Evolutionary conservation across 2,797 vertebrate genomes (phyloP).

Genomic region (Spinibarbus caldwelli): DNA sequence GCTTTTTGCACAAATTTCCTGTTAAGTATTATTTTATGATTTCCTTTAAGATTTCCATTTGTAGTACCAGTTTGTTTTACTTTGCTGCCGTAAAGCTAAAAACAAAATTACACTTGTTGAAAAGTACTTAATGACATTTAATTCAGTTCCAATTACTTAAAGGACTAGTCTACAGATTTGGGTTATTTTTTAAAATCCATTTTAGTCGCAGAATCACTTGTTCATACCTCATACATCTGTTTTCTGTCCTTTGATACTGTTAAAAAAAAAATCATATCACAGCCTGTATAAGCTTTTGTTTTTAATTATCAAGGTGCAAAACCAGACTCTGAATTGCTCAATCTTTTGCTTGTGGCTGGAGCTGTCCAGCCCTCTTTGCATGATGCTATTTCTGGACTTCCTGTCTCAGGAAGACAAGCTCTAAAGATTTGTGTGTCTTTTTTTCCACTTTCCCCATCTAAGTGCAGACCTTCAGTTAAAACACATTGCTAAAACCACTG

Average conservation of each 20-base stretch:
- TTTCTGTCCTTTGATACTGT: neutral
- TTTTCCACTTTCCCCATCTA: conserved; percentile 42
- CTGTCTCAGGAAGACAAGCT: conserved; percentile 61
- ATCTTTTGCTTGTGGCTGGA: conserved; percentile 37
- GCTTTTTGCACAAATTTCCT: neutral
- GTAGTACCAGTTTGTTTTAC: neutral
- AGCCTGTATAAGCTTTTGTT: neutral
- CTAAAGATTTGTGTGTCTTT: conserved; percentile 24
- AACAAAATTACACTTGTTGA: neutral
- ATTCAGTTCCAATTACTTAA: too few species aligned
- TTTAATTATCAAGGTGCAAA: conserved; percentile 31
- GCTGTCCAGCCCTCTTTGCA: conserved; percentile 44
- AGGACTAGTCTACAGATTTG: neutral
- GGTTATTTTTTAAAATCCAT: too few species aligned
- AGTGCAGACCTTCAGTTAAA: conserved; percentile 17
- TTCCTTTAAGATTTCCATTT: neutral
- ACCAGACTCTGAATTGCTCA: conserved; percentile 27
- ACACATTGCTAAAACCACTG: neutral
- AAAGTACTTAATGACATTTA: neutral
- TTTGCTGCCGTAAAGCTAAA: neutral
- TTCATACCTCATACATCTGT: neutral
- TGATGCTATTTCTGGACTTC: conserved; percentile 60
- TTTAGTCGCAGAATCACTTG: neutral
- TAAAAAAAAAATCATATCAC: neutral
- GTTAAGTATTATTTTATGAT: too few species aligned